Evolutionary conservation across 2,888 invertebrate genomes (phyloP).

Genomic region (Cinara cedri): DNA sequence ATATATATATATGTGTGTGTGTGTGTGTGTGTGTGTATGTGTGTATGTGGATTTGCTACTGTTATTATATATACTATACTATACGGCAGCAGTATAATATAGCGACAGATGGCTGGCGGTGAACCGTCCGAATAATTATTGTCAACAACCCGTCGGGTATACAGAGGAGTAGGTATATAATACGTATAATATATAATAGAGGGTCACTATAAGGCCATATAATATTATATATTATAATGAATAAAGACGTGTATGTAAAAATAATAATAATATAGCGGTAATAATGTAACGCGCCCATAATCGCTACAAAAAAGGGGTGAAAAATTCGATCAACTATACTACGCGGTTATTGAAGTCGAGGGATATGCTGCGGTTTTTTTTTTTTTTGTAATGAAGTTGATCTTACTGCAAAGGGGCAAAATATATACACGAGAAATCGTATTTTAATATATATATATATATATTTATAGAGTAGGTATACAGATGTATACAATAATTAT

Average conservation of each 20-base stretch:
- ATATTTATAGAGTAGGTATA: neutral
- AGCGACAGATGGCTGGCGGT: slow-evolving; percentile 49
- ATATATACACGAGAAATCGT: neutral
- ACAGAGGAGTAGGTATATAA: neutral
- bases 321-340: slow-evolving; percentile 50
- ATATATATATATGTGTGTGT: neutral
- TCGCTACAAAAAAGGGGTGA: slow-evolving; percentile 46
- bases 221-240: slow-evolving; percentile 9
- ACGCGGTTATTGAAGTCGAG: slow-evolving; percentile 20
- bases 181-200: too few relatives aligned
- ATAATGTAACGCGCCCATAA: slow-evolving; percentile 42
- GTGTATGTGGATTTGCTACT: slow-evolving; percentile 24
- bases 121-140: slow-evolving; percentile 54
- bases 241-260: slow-evolving; percentile 51
- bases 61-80: neutral
- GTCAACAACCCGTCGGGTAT: slow-evolving; percentile 48
- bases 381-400: slow-evolving; percentile 31
- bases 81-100: neutral
- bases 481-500: neutral
- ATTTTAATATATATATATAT: too few relatives aligned
- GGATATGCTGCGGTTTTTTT: slow-evolving; percentile 38
- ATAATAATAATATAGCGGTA: slow-evolving; percentile 46
- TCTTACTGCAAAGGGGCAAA: neutral
- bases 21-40: neutral
- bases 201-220: neutral